Evolutionary conservation across 1,140 invertebrate genomes (phyloP).

Genomic region (Bombus soroeensis): DNA sequence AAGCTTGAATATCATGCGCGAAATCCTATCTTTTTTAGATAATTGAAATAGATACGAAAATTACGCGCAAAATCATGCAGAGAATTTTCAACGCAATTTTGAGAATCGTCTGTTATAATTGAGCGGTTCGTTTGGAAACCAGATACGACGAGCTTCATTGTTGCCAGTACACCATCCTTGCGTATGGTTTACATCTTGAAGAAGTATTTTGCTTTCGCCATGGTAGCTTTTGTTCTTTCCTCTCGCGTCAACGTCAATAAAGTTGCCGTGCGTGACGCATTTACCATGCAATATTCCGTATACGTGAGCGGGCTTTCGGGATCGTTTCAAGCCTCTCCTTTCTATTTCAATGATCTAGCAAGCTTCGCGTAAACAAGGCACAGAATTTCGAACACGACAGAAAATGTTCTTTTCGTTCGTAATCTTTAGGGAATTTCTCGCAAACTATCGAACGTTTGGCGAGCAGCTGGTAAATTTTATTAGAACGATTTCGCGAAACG

Average conservation of each 20-base stretch:
- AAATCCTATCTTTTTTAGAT: not conserved
- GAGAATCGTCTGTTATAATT: not conserved
- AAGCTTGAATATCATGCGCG: no score
- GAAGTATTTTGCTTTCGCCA: not conserved
- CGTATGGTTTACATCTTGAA: not conserved
- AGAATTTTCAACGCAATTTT: no score
- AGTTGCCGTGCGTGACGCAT: conserved; percentile 9
- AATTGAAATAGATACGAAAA: no score
- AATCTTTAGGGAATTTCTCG: not conserved
- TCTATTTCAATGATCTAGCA: not conserved
- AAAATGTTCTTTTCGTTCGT: not conserved
- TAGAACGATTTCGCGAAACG: not conserved
- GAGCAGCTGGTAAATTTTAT: not conserved
- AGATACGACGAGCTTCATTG: not conserved
- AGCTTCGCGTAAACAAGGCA: not conserved
- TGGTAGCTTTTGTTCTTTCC: not conserved
- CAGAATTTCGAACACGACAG: no score
- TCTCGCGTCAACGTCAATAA: conserved; percentile 21
- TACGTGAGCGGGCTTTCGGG: no score
- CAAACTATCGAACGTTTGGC: not conserved
- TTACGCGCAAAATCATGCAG: not conserved
- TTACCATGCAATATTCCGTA: not conserved
- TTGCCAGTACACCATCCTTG: not conserved
- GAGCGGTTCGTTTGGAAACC: not conserved
- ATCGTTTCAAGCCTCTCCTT: not conserved